Percentiles rank a stretch among this genome's conserved stretches.
Conservation (phyloP, 1,140 invertebrate species). For the Trachelipus rathkii region DNA sequence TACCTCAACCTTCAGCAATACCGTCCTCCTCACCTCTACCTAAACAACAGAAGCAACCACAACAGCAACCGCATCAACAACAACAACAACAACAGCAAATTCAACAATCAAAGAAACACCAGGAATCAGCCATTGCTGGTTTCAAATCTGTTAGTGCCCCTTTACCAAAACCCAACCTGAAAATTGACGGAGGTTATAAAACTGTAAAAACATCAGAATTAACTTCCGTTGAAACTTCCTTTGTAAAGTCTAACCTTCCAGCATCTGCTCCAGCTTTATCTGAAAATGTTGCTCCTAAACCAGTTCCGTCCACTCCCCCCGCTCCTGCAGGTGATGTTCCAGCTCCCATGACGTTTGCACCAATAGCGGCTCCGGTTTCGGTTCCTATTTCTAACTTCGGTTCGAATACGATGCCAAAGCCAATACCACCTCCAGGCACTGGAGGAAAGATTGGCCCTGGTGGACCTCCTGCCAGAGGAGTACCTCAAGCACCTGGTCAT, state of each 20-base stretch:
- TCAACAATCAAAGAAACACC: too few relatives aligned
- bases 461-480: constrained; percentile 25
- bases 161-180: constrained; percentile 24
- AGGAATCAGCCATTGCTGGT: constrained; percentile 23
- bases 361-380: constrained; percentile 23
- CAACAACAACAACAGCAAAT: too few relatives aligned
- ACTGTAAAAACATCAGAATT: constrained; percentile 43
- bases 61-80: too few relatives aligned
- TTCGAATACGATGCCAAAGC: constrained; percentile 50
- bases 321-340: constrained; percentile 42
- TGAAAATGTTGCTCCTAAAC: constrained; percentile 28
- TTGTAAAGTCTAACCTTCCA: constrained; percentile 34
- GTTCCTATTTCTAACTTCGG: constrained; percentile 54
- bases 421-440: constrained; percentile 40
- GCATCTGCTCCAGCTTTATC: constrained; percentile 35
- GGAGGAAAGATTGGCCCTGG: constrained; percentile 22
- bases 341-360: constrained; percentile 36
- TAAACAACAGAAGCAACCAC: neutral
- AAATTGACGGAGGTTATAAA: constrained; percentile 24
- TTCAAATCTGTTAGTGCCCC: constrained; percentile 35
- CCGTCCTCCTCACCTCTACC: constrained; percentile 5
- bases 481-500: constrained; percentile 32
- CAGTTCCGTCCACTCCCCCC: constrained; percentile 40
- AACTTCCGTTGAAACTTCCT: constrained; percentile 42
- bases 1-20: constrained; percentile 19